These are phyloP conservation scores for Netelia melanura DNA, from an alignment of 2,888 invertebrate genomes.

Conservation along the genomic window DNA sequence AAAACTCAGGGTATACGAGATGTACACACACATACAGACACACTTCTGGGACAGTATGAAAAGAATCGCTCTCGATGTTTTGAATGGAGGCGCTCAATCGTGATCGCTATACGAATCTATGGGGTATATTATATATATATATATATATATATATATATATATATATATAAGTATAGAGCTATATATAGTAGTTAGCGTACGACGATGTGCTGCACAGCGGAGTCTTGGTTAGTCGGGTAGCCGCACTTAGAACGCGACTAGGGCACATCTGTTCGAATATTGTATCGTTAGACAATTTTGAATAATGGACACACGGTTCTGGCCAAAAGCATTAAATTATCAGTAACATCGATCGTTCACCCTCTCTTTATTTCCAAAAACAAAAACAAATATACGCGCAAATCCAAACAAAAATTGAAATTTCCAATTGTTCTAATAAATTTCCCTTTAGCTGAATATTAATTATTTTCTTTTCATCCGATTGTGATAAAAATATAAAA, in stretches of 20 bases:
- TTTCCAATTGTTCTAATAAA: neutral
- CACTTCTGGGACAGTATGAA: slow-evolving; percentile 40
- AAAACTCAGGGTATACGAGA: slow-evolving; percentile 2
- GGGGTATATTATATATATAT: slow-evolving; percentile 9
- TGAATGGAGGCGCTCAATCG: slow-evolving; percentile 76
- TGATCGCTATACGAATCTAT: slow-evolving; percentile 70
- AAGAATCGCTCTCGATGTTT: slow-evolving; percentile 65
- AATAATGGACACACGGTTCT: neutral
- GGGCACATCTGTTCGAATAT: slow-evolving; percentile 45
- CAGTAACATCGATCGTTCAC: slow-evolving; percentile 31
- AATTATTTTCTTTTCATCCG: too few species aligned
- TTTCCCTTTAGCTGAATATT: too few species aligned
- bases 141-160: slow-evolving; percentile 5
- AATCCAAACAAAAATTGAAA: neutral
- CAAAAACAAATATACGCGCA: neutral
- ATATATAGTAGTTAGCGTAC: slow-evolving; percentile 13
- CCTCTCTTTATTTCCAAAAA: neutral
- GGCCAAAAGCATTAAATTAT: slow-evolving; percentile 38
- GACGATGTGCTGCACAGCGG: slow-evolving; percentile 38
- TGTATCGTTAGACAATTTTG: slow-evolving; percentile 1
- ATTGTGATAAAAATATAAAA: too few species aligned
- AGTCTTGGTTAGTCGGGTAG: slow-evolving; percentile 51
- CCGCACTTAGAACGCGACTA: slow-evolving; percentile 41
- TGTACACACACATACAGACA: neutral
- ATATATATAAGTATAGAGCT: neutral